Evolutionary conservation across 2,113 vertebrate genomes (phyloP).

Genomic region (Phasianus colchicus): DNA sequence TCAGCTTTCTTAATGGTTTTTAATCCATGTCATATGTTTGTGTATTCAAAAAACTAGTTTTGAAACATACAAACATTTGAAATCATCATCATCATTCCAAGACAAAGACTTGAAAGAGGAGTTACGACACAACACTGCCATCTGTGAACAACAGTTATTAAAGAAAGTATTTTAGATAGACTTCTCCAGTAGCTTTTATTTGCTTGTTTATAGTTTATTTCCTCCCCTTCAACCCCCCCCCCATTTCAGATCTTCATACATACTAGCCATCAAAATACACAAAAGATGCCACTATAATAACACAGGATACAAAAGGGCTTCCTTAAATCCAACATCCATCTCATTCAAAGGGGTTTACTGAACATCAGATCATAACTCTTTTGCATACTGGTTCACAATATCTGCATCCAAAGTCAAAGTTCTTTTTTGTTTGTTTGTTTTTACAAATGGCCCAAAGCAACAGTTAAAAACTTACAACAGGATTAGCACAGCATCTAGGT

Average conservation of each 20-base stretch:
- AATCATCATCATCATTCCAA: background rate
- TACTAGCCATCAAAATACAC: background rate
- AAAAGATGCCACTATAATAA: background rate
- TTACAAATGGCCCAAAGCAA: background rate
- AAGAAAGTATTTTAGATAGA: background rate
- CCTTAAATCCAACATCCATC: fast-evolving
- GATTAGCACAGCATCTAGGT: background rate
- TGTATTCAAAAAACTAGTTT: background rate
- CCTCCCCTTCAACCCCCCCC: background rate
- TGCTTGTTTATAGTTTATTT: background rate
- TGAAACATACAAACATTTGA: background rate
- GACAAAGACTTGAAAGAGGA: background rate
- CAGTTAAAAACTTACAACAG: background rate
- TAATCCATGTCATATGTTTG: background rate
- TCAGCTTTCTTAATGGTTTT: background rate
- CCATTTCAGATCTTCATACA: background rate
- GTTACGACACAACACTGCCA: background rate
- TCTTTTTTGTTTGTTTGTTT: background rate
- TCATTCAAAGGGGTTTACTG: background rate
- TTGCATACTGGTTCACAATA: background rate
- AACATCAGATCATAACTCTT: background rate
- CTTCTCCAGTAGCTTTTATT: background rate
- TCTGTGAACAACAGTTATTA: background rate
- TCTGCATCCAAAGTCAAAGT: background rate
- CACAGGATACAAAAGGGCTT: background rate